Conservation (phyloP, 2,888 invertebrate genomes). For the Harmothoe impar region DNA sequence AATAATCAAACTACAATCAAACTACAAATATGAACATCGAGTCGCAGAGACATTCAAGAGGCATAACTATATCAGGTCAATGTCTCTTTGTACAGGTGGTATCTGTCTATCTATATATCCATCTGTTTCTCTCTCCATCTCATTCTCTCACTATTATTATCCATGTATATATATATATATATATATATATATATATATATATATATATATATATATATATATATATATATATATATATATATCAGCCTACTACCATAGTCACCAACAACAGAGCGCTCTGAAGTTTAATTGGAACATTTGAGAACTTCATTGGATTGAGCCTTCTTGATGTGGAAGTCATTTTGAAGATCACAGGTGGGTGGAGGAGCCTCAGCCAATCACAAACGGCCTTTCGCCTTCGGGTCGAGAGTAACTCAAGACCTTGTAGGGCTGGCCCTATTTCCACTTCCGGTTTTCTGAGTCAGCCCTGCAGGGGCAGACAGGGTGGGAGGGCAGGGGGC, state of each 20-base stretch:
- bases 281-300: neutral
- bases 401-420: neutral
- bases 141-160: too few relatives aligned
- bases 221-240: too few relatives aligned
- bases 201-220: too few relatives aligned
- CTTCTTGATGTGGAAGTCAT: constrained; percentile 26
- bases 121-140: too few relatives aligned
- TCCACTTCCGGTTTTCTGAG: constrained; percentile 31
- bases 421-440: neutral
- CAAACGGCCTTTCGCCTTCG: neutral
- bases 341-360: constrained; percentile 39
- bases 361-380: neutral
- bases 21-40: too few relatives aligned
- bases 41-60: too few relatives aligned
- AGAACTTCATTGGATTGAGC: neutral
- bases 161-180: too few relatives aligned
- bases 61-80: too few relatives aligned
- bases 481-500: neutral
- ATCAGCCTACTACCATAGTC: neutral
- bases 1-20: too few relatives aligned
- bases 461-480: neutral
- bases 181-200: too few relatives aligned
- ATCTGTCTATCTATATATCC: too few relatives aligned
- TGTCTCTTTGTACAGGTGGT: too few relatives aligned
- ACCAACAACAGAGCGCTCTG: neutral